Conservation (phyloP, 2,888 invertebrate genomes). For the Taphrorychus bicolor region DNA sequence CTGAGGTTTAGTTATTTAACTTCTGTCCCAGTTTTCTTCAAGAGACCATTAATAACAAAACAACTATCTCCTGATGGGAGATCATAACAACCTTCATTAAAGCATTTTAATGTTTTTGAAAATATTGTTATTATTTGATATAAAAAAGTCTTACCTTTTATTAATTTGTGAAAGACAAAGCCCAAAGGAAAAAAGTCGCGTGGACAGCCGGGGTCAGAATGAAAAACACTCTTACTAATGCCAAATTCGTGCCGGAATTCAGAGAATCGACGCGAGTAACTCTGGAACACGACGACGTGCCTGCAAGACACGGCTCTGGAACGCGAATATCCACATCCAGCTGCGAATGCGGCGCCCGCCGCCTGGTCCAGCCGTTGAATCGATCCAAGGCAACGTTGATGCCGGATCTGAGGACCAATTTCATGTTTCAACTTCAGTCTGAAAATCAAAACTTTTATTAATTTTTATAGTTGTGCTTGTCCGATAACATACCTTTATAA, state of each 20-base stretch:
- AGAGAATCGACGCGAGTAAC: slow-evolving; percentile 42
- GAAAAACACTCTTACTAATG: not conserved
- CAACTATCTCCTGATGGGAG: not conserved
- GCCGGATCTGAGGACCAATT: not conserved
- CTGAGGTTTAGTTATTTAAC: not conserved
- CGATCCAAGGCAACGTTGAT: slow-evolving; percentile 23
- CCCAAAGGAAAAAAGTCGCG: not conserved
- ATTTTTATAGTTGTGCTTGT: too few relatives aligned
- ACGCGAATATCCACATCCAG: slow-evolving; percentile 34
- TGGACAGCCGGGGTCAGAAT: not conserved
- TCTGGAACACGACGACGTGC: slow-evolving; percentile 46
- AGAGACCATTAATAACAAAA: not conserved
- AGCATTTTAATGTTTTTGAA: too few relatives aligned
- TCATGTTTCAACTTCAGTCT: too few relatives aligned
- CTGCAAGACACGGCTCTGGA: slow-evolving; percentile 43
- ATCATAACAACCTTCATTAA: not conserved
- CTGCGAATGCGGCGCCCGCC: slow-evolving; percentile 55
- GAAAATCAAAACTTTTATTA: too few relatives aligned
- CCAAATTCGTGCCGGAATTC: not conserved
- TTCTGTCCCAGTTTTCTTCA: not conserved
- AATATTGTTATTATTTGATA: not conserved
- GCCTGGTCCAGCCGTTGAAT: slow-evolving; percentile 53
- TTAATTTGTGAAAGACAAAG: not conserved
- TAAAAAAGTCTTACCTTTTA: not conserved
- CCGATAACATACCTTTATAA: too few relatives aligned